Percentiles rank a stretch among this genome's conserved stretches.
phyloP scores from a whole-genome alignment of 2,888 invertebrate genomes.

The Erebia epiphron region DNA sequence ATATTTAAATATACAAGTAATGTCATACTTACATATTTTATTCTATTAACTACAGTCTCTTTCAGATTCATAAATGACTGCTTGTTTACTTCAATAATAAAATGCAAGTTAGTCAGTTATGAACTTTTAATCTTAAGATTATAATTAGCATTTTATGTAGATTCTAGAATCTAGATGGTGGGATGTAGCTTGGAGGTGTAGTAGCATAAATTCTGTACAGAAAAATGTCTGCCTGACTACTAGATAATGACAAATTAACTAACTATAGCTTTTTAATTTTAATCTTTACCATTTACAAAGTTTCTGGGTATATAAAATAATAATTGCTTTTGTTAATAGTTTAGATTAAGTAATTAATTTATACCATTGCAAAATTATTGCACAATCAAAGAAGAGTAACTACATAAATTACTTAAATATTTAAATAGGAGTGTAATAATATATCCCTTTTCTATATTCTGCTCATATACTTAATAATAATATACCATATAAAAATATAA shows the following conservation, averaged over 20 bases:
- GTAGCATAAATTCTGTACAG: neutral
- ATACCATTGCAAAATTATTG: slow-evolving; percentile 5
- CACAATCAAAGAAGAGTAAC: neutral
- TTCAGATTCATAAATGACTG: neutral
- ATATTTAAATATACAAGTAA: no score
- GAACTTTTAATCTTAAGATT: neutral
- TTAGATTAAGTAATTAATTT: neutral
- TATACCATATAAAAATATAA: no score
- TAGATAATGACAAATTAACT: neutral
- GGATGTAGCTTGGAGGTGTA: slow-evolving; percentile 3
- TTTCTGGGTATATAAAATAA: no score
- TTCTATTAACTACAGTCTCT: no score
- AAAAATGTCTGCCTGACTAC: neutral
- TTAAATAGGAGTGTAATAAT: neutral
- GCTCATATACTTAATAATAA: no score
- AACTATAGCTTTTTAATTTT: neutral
- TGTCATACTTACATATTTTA: no score
- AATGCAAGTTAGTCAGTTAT: neutral
- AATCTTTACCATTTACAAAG: no score
- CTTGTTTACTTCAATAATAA: neutral
- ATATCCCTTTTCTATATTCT: neutral
- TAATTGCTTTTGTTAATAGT: neutral
- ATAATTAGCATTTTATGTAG: neutral
- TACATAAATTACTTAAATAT: neutral
- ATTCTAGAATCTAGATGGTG: slow-evolving; percentile 12